Percentiles rank a stretch among this genome's conserved stretches.
Evolutionary conservation across 2,113 vertebrate species (phyloP).

Genomic region (Ibidorhyncha struthersii): DNA sequence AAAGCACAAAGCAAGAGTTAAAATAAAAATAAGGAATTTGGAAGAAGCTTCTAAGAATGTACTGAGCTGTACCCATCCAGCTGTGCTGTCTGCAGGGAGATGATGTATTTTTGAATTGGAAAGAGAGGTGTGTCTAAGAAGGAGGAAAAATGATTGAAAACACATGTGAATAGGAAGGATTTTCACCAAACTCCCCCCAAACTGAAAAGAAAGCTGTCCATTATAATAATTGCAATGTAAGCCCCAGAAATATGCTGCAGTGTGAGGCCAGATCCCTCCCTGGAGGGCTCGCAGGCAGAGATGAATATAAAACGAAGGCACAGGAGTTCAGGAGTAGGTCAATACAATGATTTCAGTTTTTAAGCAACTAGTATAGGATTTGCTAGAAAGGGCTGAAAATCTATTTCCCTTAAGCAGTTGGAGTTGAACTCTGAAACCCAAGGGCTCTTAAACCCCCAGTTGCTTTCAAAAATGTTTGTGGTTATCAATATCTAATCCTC

Average conservation of each 20-base stretch:
- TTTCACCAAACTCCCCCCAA: not conserved
- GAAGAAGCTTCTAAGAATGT: not conserved
- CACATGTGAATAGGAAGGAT: not conserved
- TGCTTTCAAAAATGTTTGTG: not conserved
- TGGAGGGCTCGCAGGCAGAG: not conserved
- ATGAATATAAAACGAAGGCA: not conserved
- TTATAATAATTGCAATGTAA: slow-evolving; percentile 16
- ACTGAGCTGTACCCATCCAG: not conserved
- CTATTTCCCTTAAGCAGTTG: not conserved
- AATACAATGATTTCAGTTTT: slow-evolving; percentile 1
- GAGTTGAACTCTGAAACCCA: not conserved
- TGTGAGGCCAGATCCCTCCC: slow-evolving; percentile 3
- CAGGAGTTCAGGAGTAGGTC: slow-evolving; percentile 8
- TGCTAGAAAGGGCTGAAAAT: not conserved
- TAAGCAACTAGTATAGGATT: not conserved
- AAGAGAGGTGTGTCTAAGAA: not conserved
- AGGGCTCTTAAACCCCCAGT: not conserved
- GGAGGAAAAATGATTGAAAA: not conserved
- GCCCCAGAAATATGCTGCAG: not conserved
- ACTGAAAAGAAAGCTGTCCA: not conserved
- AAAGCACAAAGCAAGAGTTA: not conserved
- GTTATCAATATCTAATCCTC: not conserved
- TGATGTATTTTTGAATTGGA: not conserved
- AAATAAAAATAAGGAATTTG: not conserved
- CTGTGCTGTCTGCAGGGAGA: slow-evolving; percentile 14